Conservation (phyloP, 2,113 vertebrate genomes). For the Cariama cristata region DNA sequence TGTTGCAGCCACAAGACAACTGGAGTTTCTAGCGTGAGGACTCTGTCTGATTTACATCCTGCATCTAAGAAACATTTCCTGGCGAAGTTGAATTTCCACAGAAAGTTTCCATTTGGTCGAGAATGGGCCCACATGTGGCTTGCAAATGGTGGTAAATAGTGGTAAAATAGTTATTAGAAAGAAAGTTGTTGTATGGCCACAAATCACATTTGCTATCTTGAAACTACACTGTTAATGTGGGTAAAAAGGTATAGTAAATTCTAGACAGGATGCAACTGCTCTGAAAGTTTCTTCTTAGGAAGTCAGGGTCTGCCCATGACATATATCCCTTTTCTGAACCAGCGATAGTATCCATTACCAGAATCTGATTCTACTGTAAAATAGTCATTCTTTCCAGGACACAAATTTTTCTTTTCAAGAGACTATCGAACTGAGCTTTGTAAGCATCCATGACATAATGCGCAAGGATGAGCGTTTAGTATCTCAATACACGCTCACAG, state of each 20-base stretch:
- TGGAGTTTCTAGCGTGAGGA: neutral
- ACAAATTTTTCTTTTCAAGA: neutral
- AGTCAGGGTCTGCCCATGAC: neutral
- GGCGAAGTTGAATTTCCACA: neutral
- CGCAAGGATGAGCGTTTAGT: neutral
- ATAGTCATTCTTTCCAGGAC: neutral
- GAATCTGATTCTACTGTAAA: neutral
- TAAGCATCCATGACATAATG: neutral
- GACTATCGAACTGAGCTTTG: neutral
- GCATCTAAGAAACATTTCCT: conserved; percentile 1
- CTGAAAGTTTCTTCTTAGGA: neutral
- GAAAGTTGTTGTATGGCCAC: neutral
- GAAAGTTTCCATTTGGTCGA: neutral
- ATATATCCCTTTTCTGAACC: neutral
- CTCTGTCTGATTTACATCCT: conserved; percentile 42
- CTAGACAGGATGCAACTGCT: neutral
- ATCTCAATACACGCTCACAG: neutral
- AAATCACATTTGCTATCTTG: neutral
- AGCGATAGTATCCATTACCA: neutral
- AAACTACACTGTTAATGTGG: neutral
- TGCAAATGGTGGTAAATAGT: neutral
- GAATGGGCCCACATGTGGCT: neutral
- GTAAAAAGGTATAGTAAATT: neutral
- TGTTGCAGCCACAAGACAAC: neutral
- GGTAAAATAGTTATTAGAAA: neutral